Base-by-base conservation (phyloP, 2,113 vertebrate genomes). In the Caracal caracal region DNA sequence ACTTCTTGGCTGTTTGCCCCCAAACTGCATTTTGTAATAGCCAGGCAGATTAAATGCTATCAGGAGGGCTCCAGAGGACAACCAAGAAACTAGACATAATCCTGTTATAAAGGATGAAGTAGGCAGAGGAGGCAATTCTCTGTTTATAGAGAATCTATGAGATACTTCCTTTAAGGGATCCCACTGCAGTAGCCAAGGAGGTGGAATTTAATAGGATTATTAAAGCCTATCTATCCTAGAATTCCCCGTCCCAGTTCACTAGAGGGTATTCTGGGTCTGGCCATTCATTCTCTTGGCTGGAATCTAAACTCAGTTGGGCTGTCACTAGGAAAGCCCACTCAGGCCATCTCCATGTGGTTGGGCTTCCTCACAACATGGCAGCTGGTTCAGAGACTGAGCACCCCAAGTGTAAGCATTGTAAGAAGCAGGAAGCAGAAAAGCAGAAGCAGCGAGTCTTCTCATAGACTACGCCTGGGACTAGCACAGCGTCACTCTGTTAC, bases 191-290 rank as follows among this genome's bases (percentile, higher is more conserved):
- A 30, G 15, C 13, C 19, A 70, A 78, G 9, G 26, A 59, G 61
- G 51, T 95, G 16, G 89, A 59, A 11, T 56, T 28, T 71, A 26
- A 86, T 47, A 84, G 59, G 15, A 65, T 85, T 75, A 85, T 33
- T 78, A 61, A 82, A 53, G 0, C 68, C 17, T 66, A 33, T 59
- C 43, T 79, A 56, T 70, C 95, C 30, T 40, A 43, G 56, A 93
- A 53, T 81, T 81, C 90, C 49, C 11, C 5, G 15, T 90, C 37
- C 9, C n/a, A 43, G 26, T 66, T 22, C 22, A 66, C 19, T 80
- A 70, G 76, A 40, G 28, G 65, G 43, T 19, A 83, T 68, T 92
- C 61, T 76, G 63, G n/a, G 88, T 90, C 49, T 80, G 22, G 61
- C 26, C 35, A 63, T 6, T 79, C 49, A 70, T 7, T 70, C 0